Conservation (phyloP, 2,888 invertebrate genomes). For the Acheta domesticus region DNA sequence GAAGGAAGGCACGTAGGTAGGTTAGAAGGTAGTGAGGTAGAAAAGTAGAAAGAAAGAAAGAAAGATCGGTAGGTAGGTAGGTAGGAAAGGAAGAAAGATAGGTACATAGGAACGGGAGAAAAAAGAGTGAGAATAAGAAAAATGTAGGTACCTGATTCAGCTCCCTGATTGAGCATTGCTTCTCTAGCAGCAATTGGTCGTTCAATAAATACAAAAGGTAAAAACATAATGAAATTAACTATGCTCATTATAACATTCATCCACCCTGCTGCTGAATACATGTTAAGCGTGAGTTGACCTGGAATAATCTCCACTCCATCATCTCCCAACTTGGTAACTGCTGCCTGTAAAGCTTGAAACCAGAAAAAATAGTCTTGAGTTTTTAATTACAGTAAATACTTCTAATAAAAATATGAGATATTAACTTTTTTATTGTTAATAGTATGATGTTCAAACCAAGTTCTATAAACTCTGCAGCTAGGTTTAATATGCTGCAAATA, state of each 20-base stretch:
- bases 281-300: constrained; percentile 64
- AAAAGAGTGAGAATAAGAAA: too few relatives aligned
- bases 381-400: too few relatives aligned
- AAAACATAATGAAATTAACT: constrained; percentile 67
- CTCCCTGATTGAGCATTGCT: constrained; percentile 71
- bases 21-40: too few relatives aligned
- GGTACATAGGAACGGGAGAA: too few relatives aligned
- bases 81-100: too few relatives aligned
- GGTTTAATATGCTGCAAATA: too few relatives aligned
- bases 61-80: too few relatives aligned
- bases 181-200: constrained; percentile 73
- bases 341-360: constrained; percentile 66
- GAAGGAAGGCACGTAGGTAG: too few relatives aligned
- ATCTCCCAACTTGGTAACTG: constrained; percentile 72
- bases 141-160: constrained; percentile 53
- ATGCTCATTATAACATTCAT: constrained; percentile 73
- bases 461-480: too few relatives aligned
- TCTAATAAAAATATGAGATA: neutral
- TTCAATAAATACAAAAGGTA: constrained; percentile 73
- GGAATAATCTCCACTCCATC: constrained; percentile 56
- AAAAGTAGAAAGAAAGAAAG: too few relatives aligned
- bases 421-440: neutral
- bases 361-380: neutral
- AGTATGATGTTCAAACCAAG: neutral
- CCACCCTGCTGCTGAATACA: constrained; percentile 87